Conservation (phyloP, 2,888 invertebrate species). For the Sesia apiformis region DNA sequence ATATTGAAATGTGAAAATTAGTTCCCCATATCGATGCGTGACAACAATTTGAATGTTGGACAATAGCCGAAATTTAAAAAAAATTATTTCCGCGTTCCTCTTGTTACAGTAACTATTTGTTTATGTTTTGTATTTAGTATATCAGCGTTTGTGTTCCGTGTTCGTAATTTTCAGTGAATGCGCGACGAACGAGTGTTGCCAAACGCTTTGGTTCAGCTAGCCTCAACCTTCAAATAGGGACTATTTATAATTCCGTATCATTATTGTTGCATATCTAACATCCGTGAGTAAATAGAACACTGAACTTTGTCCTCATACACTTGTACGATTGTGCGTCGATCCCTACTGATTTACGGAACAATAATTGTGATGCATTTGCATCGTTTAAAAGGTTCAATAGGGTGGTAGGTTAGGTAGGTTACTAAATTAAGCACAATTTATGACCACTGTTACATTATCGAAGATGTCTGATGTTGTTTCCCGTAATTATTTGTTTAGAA, state of each 20-base stretch:
- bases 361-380: background rate
- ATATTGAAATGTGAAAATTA: too few relatives aligned
- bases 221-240: constrained; percentile 53
- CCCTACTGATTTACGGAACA: background rate
- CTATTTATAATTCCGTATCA: constrained; percentile 44
- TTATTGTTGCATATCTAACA: background rate
- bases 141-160: background rate
- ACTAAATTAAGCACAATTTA: too few relatives aligned
- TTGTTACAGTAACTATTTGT: too few relatives aligned
- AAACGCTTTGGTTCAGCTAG: constrained; percentile 16
- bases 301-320: constrained; percentile 53
- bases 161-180: background rate
- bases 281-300: constrained; percentile 15
- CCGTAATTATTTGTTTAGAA: too few relatives aligned
- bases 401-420: background rate
- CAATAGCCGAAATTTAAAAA: too few relatives aligned
- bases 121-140: too few relatives aligned
- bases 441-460: too few relatives aligned
- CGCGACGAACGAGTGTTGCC: constrained; percentile 10
- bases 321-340: constrained; percentile 16
- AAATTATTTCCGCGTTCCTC: too few relatives aligned
- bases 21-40: too few relatives aligned
- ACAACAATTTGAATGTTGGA: too few relatives aligned
- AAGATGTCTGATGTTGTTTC: too few relatives aligned
- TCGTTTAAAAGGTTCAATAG: background rate